Percentiles rank a stretch among this genome's conserved stretches.
phyloP scores from a whole-genome alignment of 2,888 invertebrate species.

The Dioctria linearis region DNA sequence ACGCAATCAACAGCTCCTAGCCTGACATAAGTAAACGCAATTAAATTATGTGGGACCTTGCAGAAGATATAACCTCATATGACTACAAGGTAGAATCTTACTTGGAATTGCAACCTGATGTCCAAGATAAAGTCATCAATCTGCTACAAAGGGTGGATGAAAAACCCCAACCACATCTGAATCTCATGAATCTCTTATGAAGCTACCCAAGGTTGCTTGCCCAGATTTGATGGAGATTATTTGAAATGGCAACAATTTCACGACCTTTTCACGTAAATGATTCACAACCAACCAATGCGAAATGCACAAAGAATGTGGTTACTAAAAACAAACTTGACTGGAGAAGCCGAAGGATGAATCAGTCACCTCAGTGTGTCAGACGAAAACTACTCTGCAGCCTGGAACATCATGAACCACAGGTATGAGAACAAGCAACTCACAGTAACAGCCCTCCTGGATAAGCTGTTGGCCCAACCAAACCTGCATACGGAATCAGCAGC shows the following conservation, averaged over 20 bases:
- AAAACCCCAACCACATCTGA: too few relatives aligned
- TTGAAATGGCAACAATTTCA: not conserved
- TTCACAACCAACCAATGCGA: not conserved
- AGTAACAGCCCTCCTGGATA: too few relatives aligned
- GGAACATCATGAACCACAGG: not conserved
- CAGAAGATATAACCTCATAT: too few relatives aligned
- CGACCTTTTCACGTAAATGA: not conserved
- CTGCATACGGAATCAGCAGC: not conserved
- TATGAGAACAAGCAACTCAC: not conserved
- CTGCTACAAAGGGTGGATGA: too few relatives aligned
- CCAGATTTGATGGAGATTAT: not conserved
- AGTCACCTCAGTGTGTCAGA: not conserved
- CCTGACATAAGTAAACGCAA: too few relatives aligned
- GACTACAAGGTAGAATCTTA: too few relatives aligned
- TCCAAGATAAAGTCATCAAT: too few relatives aligned
- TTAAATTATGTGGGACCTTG: too few relatives aligned
- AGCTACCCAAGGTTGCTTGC: not conserved
- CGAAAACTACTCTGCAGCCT: not conserved
- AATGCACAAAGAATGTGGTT: not conserved
- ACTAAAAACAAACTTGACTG: not conserved
- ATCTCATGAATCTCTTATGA: not conserved
- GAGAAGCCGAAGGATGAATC: not conserved
- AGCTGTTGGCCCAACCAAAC: not conserved
- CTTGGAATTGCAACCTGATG: too few relatives aligned
- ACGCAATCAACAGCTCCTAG: not conserved